Base-by-base conservation (phyloP, 2,888 invertebrate genomes). In the Drosophila robusta region DNA sequence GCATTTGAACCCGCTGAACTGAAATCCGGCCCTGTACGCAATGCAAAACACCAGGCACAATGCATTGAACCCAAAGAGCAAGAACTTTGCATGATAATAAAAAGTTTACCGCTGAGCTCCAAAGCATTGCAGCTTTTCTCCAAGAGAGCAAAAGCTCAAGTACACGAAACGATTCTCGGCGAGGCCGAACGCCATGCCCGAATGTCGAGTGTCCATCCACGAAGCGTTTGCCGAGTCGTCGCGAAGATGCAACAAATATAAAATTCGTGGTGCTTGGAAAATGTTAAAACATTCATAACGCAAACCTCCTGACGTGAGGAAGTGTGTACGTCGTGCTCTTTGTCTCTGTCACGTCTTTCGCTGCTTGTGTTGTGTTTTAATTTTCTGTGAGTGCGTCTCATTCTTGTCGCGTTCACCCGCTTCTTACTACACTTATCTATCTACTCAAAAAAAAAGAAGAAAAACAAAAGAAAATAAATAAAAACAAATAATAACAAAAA, bases 241-340 rank as follows among this genome's bases (percentile, higher is more conserved):
- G 34, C 56, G 57, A 42, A 44, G 42, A 75, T 73, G 77, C 74
- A 76, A 78, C 80, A 79, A 82, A 90, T 90, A 89, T 90, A 89
- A 87, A 80, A 81, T 77, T 78, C 79, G 74, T 70, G 68, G 32
- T 49, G 54, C 56, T 78, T 82, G 78, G 76, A 72, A 75, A 76
- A 70, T 75, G 71, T 55, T 65, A 79, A 83, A 79, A 70, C 89
- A 90, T 84, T 90, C 75, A 71, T 79, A 86, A 80, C 87, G 82
- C 75, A 75, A 76, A 77, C 72, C 80, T 88, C 75, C 83, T 78
- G 74, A 51, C 80, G 87, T 66, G 61, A 67, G 69, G 79, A 80
- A 76, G 79, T 78, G 66, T 70, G 67, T 70, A 61, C 62, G 60
- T 65, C 82, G 69, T 67, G 67, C 51, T 67, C 68, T 72, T 51